Conservation (phyloP, 2,113 vertebrate species). For the Epinephelus moara region DNA sequence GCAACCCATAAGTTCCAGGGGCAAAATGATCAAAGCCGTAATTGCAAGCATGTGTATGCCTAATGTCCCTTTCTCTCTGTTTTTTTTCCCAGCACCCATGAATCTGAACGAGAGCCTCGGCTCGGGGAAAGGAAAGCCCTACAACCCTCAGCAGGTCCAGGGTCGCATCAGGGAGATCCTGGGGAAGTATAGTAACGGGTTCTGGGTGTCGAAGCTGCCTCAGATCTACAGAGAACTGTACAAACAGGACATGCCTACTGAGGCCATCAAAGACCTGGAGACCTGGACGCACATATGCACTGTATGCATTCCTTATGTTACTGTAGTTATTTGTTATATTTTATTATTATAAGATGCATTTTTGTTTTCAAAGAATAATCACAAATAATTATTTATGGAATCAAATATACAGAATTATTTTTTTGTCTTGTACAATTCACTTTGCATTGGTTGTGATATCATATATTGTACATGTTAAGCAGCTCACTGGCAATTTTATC, state of each 20-base stretch:
- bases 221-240: slow-evolving; percentile 92
- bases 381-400: not conserved
- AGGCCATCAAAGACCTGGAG: slow-evolving; percentile 88
- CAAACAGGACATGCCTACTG: slow-evolving; percentile 89
- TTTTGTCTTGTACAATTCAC: not conserved
- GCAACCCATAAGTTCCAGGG: not conserved
- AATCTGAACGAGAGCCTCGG: slow-evolving; percentile 74
- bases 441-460: not conserved
- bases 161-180: slow-evolving; percentile 89
- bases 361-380: not conserved
- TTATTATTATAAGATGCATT: not conserved
- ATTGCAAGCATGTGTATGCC: not conserved
- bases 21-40: slow-evolving; percentile 73
- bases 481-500: no score
- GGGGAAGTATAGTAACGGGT: slow-evolving; percentile 89
- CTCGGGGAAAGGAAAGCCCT: slow-evolving; percentile 68
- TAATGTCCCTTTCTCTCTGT: not conserved
- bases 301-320: slow-evolving; percentile 76
- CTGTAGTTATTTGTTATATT: not conserved
- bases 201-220: slow-evolving; percentile 92
- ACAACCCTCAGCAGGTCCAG: slow-evolving; percentile 87
- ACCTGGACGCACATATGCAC: slow-evolving; percentile 91
- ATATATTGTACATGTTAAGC: not conserved
- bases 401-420: not conserved
- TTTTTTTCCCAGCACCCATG: slow-evolving; percentile 53